Evolutionary conservation across 2,888 invertebrate genomes (phyloP), one percentile per base, ranked within the genome.

Genomic region (Bombylius major): DNA sequence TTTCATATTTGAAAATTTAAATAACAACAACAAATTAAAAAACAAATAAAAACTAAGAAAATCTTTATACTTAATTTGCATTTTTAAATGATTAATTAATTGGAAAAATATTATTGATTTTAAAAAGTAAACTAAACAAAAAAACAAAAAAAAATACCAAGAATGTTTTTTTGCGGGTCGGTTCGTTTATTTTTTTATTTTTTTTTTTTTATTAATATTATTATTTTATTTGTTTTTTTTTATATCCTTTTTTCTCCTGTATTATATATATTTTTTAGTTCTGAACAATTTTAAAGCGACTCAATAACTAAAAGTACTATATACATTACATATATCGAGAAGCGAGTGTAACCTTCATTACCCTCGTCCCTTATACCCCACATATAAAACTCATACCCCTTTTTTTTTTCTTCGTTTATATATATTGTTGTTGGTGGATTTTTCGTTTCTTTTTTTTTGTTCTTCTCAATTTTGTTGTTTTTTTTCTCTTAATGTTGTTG

Each of bases 261-360:
- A 47, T 55, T 46, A 55, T 55, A 55, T 55, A 42, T 42, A 60
- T 61, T 63, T 62, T 62, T 63, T 62, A 64, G 66, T 65, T 66
- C 66, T 65, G 65, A 64, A 66, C 66, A 66, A 65, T 66, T 65
- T 66, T 66, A 65, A 63, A 65, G 65, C 66, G 65, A 65, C 64
- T 66, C 65, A 66, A 64, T 66, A 65, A 66, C 66, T 66, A 65
- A 66, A 66, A 60, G 64, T 63, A 63, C 62, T 65, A 65, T 65
- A 65, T 65, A 65, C 62, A 64, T 61, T 65, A 59, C 65, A 65
- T 64, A 65, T 64, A 65, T 61, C 59, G 62, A 63, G 65, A 65
- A 64, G 65, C 65, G 64, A 64, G 62, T 64, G 64, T 64, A 64
- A 63, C 63, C 63, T 63, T 65, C 64, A 64, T 64, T 64, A 61